phyloP scores from a whole-genome alignment of 2,797 vertebrate species.

The Sebastes hubbsi region DNA sequence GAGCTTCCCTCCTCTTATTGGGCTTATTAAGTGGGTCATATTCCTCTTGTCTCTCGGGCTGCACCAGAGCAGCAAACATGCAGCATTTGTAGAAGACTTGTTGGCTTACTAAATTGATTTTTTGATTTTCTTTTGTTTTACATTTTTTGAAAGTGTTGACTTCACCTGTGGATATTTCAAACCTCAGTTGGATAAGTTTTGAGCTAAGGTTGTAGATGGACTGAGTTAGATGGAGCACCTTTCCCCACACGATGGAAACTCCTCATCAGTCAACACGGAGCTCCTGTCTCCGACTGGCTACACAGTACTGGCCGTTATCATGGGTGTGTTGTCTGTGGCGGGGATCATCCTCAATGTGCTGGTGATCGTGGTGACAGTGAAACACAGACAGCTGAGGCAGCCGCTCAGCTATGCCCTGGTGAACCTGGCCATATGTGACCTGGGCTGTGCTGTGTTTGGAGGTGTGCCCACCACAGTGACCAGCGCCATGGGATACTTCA shows the following conservation, averaged over 20 bases:
- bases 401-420: slow-evolving; percentile 89
- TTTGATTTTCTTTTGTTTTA: background rate
- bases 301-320: slow-evolving; percentile 63
- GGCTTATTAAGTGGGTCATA: slow-evolving; percentile 44
- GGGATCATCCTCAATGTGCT: slow-evolving; percentile 81
- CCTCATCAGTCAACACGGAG: slow-evolving; percentile 26
- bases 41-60: background rate
- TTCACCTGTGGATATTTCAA: background rate
- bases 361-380: slow-evolving; percentile 86
- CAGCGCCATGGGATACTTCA: slow-evolving; percentile 87
- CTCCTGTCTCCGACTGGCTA: slow-evolving; percentile 67
- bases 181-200: background rate
- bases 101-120: background rate
- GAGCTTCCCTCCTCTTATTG: slow-evolving; percentile 16
- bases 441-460: slow-evolving; percentile 86
- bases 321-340: slow-evolving; percentile 67
- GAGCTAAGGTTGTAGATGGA: background rate
- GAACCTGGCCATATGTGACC: slow-evolving; percentile 88
- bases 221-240: slow-evolving; percentile 35
- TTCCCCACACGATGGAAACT: slow-evolving; percentile 30
- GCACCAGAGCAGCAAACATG: slow-evolving; percentile 28
- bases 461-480: slow-evolving; percentile 83
- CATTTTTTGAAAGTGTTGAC: background rate
- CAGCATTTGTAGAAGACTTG: background rate
- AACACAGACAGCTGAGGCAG: slow-evolving; percentile 84